These are phyloP conservation scores for Vanessa atalanta DNA, from an alignment of 1,140 invertebrate genomes.

Conservation along the genomic window DNA sequence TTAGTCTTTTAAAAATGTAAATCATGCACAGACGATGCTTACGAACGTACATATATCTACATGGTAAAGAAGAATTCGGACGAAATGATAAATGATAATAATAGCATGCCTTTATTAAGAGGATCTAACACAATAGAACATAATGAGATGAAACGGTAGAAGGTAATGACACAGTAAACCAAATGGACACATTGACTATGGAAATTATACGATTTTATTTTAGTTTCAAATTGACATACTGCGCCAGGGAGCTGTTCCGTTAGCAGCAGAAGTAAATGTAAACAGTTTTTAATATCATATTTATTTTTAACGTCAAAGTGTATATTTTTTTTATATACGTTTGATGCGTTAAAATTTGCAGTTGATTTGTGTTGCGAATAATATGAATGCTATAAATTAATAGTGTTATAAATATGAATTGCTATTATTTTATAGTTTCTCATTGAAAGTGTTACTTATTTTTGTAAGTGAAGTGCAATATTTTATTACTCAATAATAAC, in stretches of 20 bases:
- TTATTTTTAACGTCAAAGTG: background rate
- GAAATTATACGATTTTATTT: conserved; percentile 27
- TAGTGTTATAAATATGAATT: too few species aligned
- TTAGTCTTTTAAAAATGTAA: background rate
- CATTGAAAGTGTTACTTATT: background rate
- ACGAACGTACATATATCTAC: background rate
- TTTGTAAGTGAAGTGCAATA: background rate
- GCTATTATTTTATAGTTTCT: too few species aligned
- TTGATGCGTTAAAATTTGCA: background rate
- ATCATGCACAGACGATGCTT: conserved; percentile 13
- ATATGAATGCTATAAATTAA: too few species aligned
- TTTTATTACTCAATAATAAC: background rate
- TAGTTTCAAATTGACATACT: conserved; percentile 59
- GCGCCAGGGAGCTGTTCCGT: conserved; percentile 68
- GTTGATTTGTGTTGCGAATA: too few species aligned
- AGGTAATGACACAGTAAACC: conserved; percentile 7
- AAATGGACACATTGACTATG: conserved; percentile 27
- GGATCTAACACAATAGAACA: background rate
- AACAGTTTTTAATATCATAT: conserved; percentile 1
- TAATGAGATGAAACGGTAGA: conserved; percentile 4
- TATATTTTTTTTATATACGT: conserved; percentile 12
- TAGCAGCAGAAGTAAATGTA: conserved; percentile 48
- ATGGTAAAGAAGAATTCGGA: conserved; percentile 14
- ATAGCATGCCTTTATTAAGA: conserved; percentile 22
- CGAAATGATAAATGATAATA: background rate